A percentile compares a stretch with the other conserved stretches of the same genome.
Evolutionary conservation across 2,113 vertebrate species (phyloP).

Genomic region (Papio anubis): DNA sequence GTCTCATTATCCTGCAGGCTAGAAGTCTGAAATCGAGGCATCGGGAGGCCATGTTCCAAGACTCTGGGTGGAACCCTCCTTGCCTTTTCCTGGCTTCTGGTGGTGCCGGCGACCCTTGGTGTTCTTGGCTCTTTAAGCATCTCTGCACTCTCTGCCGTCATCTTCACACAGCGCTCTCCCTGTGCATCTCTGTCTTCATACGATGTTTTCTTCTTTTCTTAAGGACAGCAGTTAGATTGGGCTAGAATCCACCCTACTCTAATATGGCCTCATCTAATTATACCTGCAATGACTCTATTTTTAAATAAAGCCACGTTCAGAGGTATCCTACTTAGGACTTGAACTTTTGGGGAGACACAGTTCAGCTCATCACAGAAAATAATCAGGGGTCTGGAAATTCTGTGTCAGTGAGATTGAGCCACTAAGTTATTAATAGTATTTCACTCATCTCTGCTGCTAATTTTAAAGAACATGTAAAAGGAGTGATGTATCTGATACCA

Average conservation of each 20-base stretch:
- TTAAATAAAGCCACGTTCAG: background rate
- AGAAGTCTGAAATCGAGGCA: background rate
- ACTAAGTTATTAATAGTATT: too few relatives aligned
- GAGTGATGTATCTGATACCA: too few relatives aligned
- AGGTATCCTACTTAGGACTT: background rate
- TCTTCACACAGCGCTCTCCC: fast-evolving
- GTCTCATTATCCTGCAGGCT: background rate
- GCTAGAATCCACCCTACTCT: background rate
- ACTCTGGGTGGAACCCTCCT: background rate
- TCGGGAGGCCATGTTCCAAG: background rate
- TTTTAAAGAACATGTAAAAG: background rate
- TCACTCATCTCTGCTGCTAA: background rate
- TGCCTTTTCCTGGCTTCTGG: too few relatives aligned
- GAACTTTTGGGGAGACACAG: background rate
- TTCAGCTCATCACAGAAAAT: too few relatives aligned
- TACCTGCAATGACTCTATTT: background rate
- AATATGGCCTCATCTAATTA: background rate
- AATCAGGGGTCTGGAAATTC: background rate
- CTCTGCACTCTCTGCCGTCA: fast-evolving
- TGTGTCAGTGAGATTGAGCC: background rate
- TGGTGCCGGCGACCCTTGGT: fast-evolving
- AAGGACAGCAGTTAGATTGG: background rate
- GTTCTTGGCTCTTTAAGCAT: fast-evolving
- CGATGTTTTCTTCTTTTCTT: fast-evolving
- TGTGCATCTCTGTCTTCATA: fast-evolving